Evolutionary conservation across 2,888 invertebrate genomes (phyloP), one percentile per base, ranked within the genome.

Genomic region (Drosophila nigricruria): DNA sequence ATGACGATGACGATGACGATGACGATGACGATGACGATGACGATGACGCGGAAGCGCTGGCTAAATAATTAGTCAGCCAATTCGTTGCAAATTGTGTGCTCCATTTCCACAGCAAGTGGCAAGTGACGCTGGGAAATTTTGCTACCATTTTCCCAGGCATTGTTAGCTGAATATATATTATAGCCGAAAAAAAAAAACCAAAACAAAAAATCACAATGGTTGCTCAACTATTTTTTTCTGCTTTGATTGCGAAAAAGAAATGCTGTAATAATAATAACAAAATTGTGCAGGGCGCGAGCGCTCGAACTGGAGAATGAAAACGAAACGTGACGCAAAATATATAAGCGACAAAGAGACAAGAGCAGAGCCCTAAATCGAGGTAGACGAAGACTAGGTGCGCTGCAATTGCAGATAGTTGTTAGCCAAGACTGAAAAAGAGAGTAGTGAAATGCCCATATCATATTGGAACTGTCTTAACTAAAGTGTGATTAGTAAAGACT

Each of bases 311-410:
- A 78, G 79, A 83, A 83, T 83, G 85, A 83, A 88, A 88, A 87
- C 71, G 82, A 87, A 86, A 86, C 71, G 84, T 86, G 86, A 86
- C 87, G 86, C 88, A 88, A 83, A 49, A 81, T 57, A 63, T 60
- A 70, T 30, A 27, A 16, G 50, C 64, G 63, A 76, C 76, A 79
- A 69, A 25, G 49, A 43, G 53, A 64, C 23, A 57, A 69, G 32
- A 32, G 61, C 40, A 53, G 43, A 18, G 43, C 18, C 9, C 6
- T 10, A 20, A 49, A 25, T 12, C 6, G 36, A 16, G 40, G 16
- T 50, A 45, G 32, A 34, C 75, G 71, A 76, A 23, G 5, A 2
- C 23, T 8, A 6, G 12, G 58, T 76, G n/a, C 75, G 34, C 74
- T 74, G 27, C 34, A 10, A 32, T 10, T 14, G 43, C 6, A 23